Conservation (phyloP, 2,797 vertebrate species). For the Momotus momota region DNA sequence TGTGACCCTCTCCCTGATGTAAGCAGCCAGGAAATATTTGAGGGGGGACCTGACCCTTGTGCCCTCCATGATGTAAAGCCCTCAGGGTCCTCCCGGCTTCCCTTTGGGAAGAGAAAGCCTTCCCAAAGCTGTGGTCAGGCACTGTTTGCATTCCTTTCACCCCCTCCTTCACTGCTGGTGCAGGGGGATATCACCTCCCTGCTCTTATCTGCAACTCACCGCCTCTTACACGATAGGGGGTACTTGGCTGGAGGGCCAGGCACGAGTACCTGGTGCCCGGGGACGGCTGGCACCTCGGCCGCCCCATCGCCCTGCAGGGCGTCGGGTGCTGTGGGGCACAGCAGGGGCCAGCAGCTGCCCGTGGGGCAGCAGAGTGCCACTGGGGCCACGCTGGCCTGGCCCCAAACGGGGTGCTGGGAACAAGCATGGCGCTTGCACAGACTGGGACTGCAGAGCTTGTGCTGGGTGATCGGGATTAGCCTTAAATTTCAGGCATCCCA, state of each 20-base stretch:
- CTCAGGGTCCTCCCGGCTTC: neutral
- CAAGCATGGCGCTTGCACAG: neutral
- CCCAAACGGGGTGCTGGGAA: neutral
- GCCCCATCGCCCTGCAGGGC: accelerated
- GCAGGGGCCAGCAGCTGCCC: neutral
- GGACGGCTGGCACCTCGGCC: neutral
- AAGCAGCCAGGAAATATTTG: neutral
- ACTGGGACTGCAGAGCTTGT: neutral
- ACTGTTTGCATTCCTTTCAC: neutral
- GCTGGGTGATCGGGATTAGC: neutral
- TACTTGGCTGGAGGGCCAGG: neutral
- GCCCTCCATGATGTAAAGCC: neutral
- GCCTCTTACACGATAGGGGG: neutral
- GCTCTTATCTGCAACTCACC: neutral
- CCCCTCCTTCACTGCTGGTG: neutral
- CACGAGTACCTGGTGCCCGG: neutral
- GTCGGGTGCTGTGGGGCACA: neutral
- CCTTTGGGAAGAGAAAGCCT: neutral
- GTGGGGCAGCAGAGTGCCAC: neutral
- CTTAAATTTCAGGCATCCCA: neutral
- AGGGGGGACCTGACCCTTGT: neutral
- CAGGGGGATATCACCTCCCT: neutral
- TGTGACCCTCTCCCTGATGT: neutral
- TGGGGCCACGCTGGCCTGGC: neutral
- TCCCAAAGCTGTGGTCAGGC: neutral